A percentile compares a stretch with the other conserved stretches of the same genome.
These are phyloP conservation scores for Myotis pilosus DNA, from an alignment of 2,797 vertebrate species.

Conservation along the genomic window DNA sequence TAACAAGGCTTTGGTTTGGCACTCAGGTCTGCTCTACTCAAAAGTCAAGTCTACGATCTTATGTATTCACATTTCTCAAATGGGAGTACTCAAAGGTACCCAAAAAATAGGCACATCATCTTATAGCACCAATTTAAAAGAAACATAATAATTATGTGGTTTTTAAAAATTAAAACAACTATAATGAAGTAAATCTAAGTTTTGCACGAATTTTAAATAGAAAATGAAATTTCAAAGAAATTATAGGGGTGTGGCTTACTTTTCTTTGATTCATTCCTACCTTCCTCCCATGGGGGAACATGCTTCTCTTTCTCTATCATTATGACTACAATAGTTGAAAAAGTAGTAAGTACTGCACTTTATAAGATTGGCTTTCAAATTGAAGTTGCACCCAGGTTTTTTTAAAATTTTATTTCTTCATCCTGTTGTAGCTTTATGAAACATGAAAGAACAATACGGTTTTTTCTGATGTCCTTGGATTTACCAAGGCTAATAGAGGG, in stretches of 20 bases:
- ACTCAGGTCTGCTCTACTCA: not conserved
- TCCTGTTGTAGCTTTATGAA: constrained; percentile 14
- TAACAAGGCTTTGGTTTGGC: not conserved
- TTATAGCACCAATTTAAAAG: not conserved
- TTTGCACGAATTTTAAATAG: constrained; percentile 43
- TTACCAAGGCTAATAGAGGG: not conserved
- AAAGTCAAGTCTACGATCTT: not conserved
- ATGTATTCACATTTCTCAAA: constrained; percentile 16
- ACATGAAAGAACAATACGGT: not conserved
- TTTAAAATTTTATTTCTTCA: not conserved
- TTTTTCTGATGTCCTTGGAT: not conserved
- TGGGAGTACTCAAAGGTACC: not conserved
- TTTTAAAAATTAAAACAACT: not conserved
- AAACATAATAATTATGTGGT: not conserved
- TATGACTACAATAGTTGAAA: not conserved
- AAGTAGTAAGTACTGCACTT: not conserved
- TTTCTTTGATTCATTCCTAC: not conserved
- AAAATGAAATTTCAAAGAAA: constrained; percentile 30
- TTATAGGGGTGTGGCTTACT: not conserved
- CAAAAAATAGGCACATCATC: not conserved
- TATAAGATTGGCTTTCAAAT: not conserved
- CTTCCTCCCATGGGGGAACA: not conserved
- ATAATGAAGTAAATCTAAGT: not conserved
- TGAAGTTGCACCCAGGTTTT: not conserved
- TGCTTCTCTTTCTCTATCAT: constrained; percentile 19